Base-by-base conservation (phyloP, 2,797 vertebrate genomes). In the Caiman crocodilus region DNA sequence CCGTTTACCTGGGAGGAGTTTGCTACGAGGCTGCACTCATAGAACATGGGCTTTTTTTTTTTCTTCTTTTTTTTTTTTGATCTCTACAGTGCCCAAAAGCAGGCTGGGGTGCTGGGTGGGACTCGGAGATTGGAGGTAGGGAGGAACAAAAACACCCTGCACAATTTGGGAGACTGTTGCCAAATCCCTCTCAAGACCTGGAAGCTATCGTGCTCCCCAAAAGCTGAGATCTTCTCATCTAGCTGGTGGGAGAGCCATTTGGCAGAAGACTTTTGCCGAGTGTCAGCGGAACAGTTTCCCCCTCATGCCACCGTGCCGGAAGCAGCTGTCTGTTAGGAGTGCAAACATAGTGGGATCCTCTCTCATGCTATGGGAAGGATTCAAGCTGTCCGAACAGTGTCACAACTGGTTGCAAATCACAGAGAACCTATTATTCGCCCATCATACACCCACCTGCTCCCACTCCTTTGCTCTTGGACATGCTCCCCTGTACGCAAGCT, bases 321-420 rank as follows among this genome's bases (percentile, higher is more conserved):
- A 42, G 35, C 35, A 26, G 18, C 18, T 7, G 81, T 79, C 77
- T 84, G 35, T 79, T 71, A 80, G 18, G 32, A 84, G 50, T 71
- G 65, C 56, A 76, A 56, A 90, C 82, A 86, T 86, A 15, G 88
- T 92, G 82, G 20, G 25, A 14, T 69, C 42, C 14, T 90, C 84
- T 87, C 74, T 86, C 55, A 85, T 16, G 67, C 25, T 78, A 67
- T 55, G 75, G 56, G 17, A 92, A 78, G 73, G 90, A 85, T 73
- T 85, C 79, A 59, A 94, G 80, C 63, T 85, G 80, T 63, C 30
- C 32, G 15, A 61, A 79, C 85, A 69, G 82, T 92, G 30, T 92
- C 84, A 23, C 20, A 78, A 76, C 89, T 78, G 86, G 73, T 4
- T 79, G 67, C 69, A 89, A 50, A 92, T 56, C 57, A 91, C 59